Conservation (phyloP, 2,888 invertebrate genomes). For the Drosophila borborema region DNA sequence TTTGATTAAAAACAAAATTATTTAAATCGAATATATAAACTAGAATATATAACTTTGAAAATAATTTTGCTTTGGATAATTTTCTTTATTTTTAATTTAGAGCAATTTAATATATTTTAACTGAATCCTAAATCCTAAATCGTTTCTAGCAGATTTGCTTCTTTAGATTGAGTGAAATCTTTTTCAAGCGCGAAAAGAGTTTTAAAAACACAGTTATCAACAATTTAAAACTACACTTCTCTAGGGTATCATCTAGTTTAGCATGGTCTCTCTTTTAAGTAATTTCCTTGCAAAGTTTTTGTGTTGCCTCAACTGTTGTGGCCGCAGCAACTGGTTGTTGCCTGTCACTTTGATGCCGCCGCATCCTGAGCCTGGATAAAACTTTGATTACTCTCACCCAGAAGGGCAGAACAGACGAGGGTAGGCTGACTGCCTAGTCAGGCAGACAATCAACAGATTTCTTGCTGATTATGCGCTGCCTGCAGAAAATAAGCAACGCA, state of each 20-base stretch:
- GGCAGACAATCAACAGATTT: constrained; percentile 66
- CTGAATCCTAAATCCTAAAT: no score
- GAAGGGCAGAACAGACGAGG: constrained; percentile 23
- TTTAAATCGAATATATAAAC: no score
- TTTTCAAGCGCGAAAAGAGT: not conserved
- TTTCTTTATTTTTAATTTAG: no score
- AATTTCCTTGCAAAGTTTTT: constrained; percentile 22
- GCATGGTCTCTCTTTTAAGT: not conserved
- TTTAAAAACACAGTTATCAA: not conserved
- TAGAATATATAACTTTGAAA: no score
- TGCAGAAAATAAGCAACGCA: constrained; percentile 18
- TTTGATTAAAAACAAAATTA: not conserved
- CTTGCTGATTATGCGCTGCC: constrained; percentile 71
- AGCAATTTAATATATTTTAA: no score
- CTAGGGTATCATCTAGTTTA: constrained; percentile 1
- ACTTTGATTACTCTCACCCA: constrained; percentile 58
- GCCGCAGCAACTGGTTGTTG: constrained; percentile 55
- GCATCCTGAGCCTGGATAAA: constrained; percentile 29
- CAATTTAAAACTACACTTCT: not conserved
- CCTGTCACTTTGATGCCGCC: constrained; percentile 41
- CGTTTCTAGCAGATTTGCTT: no score
- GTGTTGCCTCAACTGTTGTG: constrained; percentile 11
- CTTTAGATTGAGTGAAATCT: not conserved
- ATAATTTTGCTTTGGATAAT: no score
- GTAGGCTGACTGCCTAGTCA: constrained; percentile 17